A percentile compares a stretch with the other conserved stretches of the same genome.
phyloP scores from a whole-genome alignment of 2,797 vertebrate species.

The Glossophaga mutica region DNA sequence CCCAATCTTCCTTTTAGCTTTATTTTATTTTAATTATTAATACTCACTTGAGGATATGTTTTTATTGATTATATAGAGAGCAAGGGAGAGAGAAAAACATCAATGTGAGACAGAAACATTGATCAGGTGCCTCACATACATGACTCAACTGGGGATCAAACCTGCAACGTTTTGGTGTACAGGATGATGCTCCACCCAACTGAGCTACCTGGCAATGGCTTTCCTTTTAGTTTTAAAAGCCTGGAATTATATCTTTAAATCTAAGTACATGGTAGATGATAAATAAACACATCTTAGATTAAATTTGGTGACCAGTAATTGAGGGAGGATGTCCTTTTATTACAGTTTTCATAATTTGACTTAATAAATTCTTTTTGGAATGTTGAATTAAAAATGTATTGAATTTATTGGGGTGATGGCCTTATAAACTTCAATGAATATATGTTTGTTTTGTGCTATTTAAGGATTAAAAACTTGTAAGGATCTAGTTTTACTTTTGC shows the following conservation, averaged over 20 bases:
- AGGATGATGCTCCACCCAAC: no score
- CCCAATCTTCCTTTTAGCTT: neutral
- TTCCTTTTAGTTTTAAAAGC: conserved; percentile 22
- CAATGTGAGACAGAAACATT: no score
- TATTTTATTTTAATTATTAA: no score
- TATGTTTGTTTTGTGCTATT: neutral
- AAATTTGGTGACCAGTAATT: neutral
- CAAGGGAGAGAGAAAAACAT: no score
- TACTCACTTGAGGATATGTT: no score
- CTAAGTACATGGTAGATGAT: neutral
- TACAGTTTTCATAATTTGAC: conserved; percentile 20
- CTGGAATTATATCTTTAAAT: conserved; percentile 26
- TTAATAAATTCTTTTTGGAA: neutral
- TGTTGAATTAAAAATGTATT: neutral
- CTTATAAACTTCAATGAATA: neutral
- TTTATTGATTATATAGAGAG: no score
- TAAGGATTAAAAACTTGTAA: neutral
- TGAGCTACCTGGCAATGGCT: no score
- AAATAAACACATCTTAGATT: neutral
- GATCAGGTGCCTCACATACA: no score
- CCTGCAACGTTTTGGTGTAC: no score
- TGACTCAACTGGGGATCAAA: no score
- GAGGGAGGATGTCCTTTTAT: neutral
- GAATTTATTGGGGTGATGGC: neutral
- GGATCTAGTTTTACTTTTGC: neutral